phyloP scores from a whole-genome alignment of 2,113 vertebrate genomes.

The Syngnathus floridae region DNA sequence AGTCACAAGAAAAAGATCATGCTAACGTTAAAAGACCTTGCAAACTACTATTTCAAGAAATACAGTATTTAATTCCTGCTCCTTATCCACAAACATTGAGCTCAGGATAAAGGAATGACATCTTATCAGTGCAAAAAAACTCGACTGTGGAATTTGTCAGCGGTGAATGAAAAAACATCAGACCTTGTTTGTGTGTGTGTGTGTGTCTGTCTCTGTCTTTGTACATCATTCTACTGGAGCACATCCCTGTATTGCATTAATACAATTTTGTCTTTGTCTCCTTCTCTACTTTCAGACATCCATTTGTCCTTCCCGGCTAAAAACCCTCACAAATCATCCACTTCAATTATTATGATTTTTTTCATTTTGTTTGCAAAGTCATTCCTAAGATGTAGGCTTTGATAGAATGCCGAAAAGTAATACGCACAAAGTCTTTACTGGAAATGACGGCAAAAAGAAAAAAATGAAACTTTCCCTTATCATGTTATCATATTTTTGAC shows the following conservation, averaged over 20 bases:
- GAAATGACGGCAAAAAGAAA: neutral
- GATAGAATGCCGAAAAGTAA: conserved; percentile 18
- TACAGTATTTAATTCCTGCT: neutral
- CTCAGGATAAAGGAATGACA: conserved; percentile 62
- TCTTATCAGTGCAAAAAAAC: conserved; percentile 67
- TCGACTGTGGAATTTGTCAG: conserved; percentile 51
- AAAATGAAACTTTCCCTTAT: neutral
- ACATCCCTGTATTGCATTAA: conserved; percentile 2
- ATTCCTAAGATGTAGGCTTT: conserved; percentile 27
- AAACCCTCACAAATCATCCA: conserved; percentile 48
- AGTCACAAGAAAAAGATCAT: conserved; percentile 1
- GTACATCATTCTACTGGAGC: neutral
- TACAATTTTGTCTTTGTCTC: conserved; percentile 26
- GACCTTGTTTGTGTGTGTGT: conserved; percentile 41
- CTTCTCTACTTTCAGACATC: conserved; percentile 30
- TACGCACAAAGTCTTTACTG: conserved; percentile 14
- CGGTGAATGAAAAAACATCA: conserved; percentile 48
- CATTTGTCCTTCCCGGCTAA: conserved; percentile 42
- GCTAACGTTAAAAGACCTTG: neutral
- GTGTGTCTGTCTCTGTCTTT: conserved; percentile 17
- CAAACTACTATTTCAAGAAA: no score
- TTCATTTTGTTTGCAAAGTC: conserved; percentile 32
- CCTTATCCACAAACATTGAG: conserved; percentile 49
- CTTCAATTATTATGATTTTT: neutral
- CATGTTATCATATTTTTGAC: neutral